These are phyloP conservation scores for Noctua janthina DNA, from an alignment of 2,888 invertebrate genomes.

Conservation along the genomic window DNA sequence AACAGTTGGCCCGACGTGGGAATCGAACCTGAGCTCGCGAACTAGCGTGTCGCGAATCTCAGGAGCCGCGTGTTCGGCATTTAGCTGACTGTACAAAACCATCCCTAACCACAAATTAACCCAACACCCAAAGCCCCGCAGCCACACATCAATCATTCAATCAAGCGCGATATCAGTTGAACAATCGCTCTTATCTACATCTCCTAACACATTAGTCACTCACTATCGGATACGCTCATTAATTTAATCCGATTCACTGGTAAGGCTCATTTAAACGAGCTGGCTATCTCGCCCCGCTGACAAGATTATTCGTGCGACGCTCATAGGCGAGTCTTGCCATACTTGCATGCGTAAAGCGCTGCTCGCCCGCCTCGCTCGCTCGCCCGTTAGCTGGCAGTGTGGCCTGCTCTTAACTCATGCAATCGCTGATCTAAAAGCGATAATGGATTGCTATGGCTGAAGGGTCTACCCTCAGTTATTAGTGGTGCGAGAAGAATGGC, in stretches of 20 bases:
- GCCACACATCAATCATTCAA: constrained; percentile 38
- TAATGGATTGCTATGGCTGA: too few relatives aligned
- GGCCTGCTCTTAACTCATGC: too few relatives aligned
- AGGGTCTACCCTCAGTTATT: too few relatives aligned
- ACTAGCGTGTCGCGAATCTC: too few relatives aligned
- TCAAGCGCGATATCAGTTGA: constrained; percentile 43
- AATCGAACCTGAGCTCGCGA: too few relatives aligned
- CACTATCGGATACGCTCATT: constrained; percentile 48
- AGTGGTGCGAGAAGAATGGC: too few relatives aligned
- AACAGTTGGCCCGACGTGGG: too few relatives aligned
- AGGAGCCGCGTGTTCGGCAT: too few relatives aligned
- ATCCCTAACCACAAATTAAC: constrained; percentile 9
- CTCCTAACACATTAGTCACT: constrained; percentile 53
- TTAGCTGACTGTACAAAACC: not conserved
- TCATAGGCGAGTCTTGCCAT: not conserved
- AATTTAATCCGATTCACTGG: constrained; percentile 29
- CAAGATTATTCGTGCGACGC: not conserved
- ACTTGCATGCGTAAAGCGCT: not conserved
- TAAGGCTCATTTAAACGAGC: constrained; percentile 8
- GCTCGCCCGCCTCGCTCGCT: too few relatives aligned
- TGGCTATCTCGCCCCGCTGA: not conserved
- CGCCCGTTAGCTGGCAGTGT: too few relatives aligned
- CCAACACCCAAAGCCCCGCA: constrained; percentile 4
- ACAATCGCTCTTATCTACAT: constrained; percentile 47
- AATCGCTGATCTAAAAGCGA: too few relatives aligned